Evolutionary conservation across 2,888 invertebrate genomes (phyloP), one percentile per base, ranked within the genome.

Genomic region (Hermaeophaga mercurialis): DNA sequence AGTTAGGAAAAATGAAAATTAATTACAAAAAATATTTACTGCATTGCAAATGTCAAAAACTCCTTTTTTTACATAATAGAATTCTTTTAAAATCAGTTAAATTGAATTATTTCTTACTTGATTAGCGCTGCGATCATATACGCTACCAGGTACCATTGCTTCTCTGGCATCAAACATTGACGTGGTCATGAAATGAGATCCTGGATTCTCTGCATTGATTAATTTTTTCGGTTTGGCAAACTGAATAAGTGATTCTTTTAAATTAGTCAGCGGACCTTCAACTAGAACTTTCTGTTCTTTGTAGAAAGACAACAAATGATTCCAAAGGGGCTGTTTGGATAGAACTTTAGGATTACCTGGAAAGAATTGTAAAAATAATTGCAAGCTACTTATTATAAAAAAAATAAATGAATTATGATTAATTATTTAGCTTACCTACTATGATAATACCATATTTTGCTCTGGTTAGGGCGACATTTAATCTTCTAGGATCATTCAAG

Each of bases 401-500:
- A n/a, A n/a, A n/a, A n/a, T n/a, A n/a, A n/a, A n/a, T n/a, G n/a
- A n/a, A n/a, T n/a, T n/a, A n/a, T n/a, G n/a, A n/a, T n/a, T n/a
- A n/a, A n/a, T 22, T n/a, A 11, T 11, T 19, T 3, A 24, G 97
- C 80, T 99, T 99, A 48, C 99, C 99, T 49, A 99, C 96, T 61
- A 99, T 94, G 63, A 99, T 97, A 38, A 97, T 90, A 9, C 97
- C 97, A 78, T 93, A 98, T 78, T 95, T 96, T 4, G 99, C 96
- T 55, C 99, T 86, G 0, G 99, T 99, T 12, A 99, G 79, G 0
- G 99, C 99, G 0, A 99, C 99, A 80, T 99, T 99, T 46, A 99
- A 82, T 49, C 99, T 90, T 1, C 99, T 84, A 0, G 99, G 98
- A 78, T 99, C 99, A 74, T 96, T 97, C 31, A 99, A 82, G 77